These are phyloP conservation scores for Rattus rattus DNA, from an alignment of 2,113 vertebrate species.

Conservation along the genomic window DNA sequence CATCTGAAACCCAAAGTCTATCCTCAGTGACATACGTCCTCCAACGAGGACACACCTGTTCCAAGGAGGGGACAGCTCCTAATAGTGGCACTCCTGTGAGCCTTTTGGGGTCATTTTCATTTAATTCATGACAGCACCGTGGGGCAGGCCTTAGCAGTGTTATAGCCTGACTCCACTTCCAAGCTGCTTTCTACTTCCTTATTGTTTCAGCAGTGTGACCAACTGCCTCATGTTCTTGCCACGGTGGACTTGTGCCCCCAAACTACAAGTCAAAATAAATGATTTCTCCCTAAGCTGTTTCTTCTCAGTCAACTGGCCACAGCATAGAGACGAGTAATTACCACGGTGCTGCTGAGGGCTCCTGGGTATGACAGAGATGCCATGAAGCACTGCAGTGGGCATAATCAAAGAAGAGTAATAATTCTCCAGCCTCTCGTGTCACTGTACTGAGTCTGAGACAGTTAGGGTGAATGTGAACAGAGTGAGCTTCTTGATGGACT, in stretches of 20 bases:
- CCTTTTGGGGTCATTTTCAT: background rate
- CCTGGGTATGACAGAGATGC: background rate
- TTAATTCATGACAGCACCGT: background rate
- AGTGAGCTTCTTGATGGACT: background rate
- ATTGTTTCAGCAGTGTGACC: background rate
- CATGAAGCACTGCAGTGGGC: background rate
- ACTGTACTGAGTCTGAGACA: background rate
- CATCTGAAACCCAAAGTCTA: too few relatives aligned
- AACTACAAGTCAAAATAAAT: background rate
- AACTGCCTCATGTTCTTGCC: background rate
- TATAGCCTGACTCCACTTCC: background rate
- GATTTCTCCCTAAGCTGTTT: background rate
- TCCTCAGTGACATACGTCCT: background rate
- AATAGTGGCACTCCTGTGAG: background rate
- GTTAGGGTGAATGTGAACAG: background rate
- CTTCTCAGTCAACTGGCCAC: background rate
- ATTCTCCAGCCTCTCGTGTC: background rate
- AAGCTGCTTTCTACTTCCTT: background rate
- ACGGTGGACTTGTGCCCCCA: background rate
- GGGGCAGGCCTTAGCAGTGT: background rate
- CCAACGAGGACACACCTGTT: background rate
- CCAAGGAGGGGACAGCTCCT: background rate
- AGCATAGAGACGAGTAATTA: background rate
- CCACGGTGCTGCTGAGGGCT: background rate
- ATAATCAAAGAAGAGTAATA: background rate